Evolutionary conservation across 2,797 vertebrate genomes (phyloP).

Genomic region (Sparus aurata): DNA sequence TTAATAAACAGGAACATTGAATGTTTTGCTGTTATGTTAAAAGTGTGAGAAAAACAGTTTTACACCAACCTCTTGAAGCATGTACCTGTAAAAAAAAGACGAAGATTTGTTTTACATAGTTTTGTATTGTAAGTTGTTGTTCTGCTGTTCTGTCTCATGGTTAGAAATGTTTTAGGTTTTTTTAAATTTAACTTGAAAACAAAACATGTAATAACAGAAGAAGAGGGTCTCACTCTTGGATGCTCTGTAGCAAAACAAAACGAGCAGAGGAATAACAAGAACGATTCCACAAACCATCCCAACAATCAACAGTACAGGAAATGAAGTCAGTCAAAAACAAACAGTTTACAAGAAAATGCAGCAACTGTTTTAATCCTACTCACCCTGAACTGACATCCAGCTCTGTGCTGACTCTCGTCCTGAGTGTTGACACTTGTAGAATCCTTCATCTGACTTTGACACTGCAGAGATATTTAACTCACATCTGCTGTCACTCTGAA

Average conservation of each 20-base stretch:
- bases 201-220: not conserved
- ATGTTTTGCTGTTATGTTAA: not conserved
- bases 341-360: too few relatives aligned
- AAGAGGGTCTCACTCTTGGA: slow-evolving; percentile 33
- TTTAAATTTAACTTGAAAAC: not conserved
- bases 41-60: not conserved
- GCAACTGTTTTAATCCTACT: too few relatives aligned
- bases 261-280: slow-evolving; percentile 13
- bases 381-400: too few relatives aligned
- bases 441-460: too few relatives aligned
- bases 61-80: slow-evolving; percentile 12
- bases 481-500: too few relatives aligned
- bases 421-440: too few relatives aligned
- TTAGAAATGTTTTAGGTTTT: not conserved
- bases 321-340: too few relatives aligned
- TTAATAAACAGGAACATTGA: not conserved
- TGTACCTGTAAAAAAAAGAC: slow-evolving; percentile 18
- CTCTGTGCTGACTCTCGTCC: too few relatives aligned
- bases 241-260: not conserved
- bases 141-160: not conserved
- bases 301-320: not conserved
- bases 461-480: too few relatives aligned
- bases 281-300: slow-evolving; percentile 2
- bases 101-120: not conserved
- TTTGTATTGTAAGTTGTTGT: not conserved